A percentile compares a stretch with the other conserved stretches of the same genome.
Conservation (phyloP, 2,797 vertebrate genomes). For the Arctocebus calabarensis region DNA sequence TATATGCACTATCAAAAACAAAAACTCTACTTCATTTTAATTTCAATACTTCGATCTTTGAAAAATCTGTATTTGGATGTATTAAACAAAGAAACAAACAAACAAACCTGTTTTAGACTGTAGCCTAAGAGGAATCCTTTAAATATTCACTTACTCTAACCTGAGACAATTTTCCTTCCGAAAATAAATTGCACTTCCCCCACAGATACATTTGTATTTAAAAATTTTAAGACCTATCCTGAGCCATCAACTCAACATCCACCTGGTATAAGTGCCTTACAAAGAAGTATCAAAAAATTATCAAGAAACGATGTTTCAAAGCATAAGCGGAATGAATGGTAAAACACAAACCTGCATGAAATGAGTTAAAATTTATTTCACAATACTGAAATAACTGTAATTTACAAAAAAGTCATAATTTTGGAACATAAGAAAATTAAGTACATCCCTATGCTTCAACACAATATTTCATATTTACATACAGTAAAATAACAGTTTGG, state of each 20-base stretch:
- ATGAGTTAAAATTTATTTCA: slow-evolving; percentile 67
- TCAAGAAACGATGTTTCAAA: slow-evolving; percentile 77
- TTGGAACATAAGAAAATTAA: slow-evolving; percentile 81
- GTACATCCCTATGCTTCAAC: slow-evolving; percentile 73
- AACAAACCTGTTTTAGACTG: slow-evolving; percentile 12
- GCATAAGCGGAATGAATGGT: slow-evolving; percentile 80
- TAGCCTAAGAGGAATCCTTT: slow-evolving; percentile 7
- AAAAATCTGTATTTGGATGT: slow-evolving; percentile 59
- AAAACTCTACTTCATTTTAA: slow-evolving; percentile 62
- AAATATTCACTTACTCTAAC: slow-evolving; percentile 3
- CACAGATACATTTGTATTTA: slow-evolving; percentile 15
- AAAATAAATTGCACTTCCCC: slow-evolving; percentile 78
- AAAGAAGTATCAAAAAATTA: slow-evolving; percentile 59
- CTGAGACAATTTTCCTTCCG: slow-evolving; percentile 73
- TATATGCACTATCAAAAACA: slow-evolving; percentile 44
- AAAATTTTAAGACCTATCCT: slow-evolving; percentile 69
- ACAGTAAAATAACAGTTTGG: slow-evolving; percentile 84
- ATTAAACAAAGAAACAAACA: slow-evolving; percentile 57
- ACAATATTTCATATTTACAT: slow-evolving; percentile 68
- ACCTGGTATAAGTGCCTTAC: slow-evolving; percentile 63
- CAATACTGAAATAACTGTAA: slow-evolving; percentile 70
- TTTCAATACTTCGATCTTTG: slow-evolving; percentile 62
- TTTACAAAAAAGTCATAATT: slow-evolving; percentile 60
- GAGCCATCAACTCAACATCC: slow-evolving; percentile 54
- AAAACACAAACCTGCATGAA: slow-evolving; percentile 77